Percentiles rank a stretch among this genome's conserved stretches.
Evolutionary conservation across 92 coral and sea anemone genomes (phyloP).

Genomic region (Parazoanthus darwini): DNA sequence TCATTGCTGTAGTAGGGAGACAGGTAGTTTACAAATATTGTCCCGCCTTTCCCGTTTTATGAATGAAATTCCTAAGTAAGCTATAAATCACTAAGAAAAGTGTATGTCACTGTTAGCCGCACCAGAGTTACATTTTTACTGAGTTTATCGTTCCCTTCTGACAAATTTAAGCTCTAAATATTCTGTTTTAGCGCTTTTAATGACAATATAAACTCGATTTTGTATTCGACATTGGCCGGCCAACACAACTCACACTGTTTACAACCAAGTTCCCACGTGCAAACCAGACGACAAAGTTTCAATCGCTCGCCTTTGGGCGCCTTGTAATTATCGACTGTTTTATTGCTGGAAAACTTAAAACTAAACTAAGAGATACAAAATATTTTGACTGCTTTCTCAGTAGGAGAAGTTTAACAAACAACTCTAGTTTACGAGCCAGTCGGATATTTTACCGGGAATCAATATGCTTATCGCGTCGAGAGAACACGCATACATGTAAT

Average conservation of each 20-base stretch:
- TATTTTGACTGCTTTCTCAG: neutral
- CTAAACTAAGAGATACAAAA: neutral
- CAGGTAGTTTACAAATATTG: constrained; percentile 58
- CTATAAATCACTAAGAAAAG: constrained; percentile 10
- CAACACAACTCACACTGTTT: constrained; percentile 17
- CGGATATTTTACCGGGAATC: neutral
- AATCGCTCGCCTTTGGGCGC: constrained; percentile 9
- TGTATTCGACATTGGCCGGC: constrained; percentile 22
- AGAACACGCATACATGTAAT: neutral
- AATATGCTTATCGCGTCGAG: constrained; percentile 4
- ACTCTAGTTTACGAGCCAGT: neutral
- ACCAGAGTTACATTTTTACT: neutral
- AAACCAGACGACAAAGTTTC: constrained; percentile 31
- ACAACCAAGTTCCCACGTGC: constrained; percentile 48
- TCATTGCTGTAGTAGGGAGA: neutral
- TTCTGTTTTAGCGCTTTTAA: neutral
- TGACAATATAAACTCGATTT: neutral
- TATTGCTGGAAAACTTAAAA: neutral
- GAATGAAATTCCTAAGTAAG: constrained; percentile 68
- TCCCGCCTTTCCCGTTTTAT: constrained; percentile 56
- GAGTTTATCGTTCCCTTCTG: neutral
- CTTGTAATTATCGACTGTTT: constrained; percentile 7
- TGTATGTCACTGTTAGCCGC: neutral
- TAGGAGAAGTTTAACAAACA: neutral
- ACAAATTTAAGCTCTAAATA: neutral